phyloP scores from a whole-genome alignment of 2,888 invertebrate genomes.

The Anorthoa munda region DNA sequence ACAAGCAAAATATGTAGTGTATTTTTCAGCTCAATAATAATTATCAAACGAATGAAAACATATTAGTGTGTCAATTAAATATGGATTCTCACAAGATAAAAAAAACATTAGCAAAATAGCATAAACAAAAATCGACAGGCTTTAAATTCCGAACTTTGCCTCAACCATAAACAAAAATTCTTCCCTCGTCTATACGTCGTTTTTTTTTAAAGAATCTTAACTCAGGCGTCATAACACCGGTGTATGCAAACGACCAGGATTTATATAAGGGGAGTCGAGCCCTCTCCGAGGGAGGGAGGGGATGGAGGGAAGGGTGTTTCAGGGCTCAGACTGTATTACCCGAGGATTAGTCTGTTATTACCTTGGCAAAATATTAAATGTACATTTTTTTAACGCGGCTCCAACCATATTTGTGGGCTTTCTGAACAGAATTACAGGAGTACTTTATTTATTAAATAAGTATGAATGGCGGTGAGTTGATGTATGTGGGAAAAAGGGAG shows the following conservation, averaged over 20 bases:
- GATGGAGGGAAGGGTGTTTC: slow-evolving; percentile 33
- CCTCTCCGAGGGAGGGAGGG: slow-evolving; percentile 29
- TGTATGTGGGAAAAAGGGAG: background rate
- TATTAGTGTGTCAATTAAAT: no score
- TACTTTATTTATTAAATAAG: slow-evolving; percentile 47
- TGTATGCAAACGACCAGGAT: slow-evolving; percentile 73
- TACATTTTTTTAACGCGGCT: slow-evolving; percentile 55
- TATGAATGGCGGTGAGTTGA: slow-evolving; percentile 32
- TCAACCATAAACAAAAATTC: slow-evolving; percentile 16
- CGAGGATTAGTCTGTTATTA: slow-evolving; percentile 72
- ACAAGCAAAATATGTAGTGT: background rate
- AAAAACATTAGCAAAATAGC: background rate
- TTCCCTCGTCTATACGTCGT: slow-evolving; percentile 52
- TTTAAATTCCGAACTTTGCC: background rate
- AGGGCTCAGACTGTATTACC: slow-evolving; percentile 71
- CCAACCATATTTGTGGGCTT: slow-evolving; percentile 44
- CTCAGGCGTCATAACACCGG: slow-evolving; percentile 65
- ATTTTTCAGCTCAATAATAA: background rate
- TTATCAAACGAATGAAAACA: no score
- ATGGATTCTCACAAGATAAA: background rate
- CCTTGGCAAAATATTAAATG: slow-evolving; percentile 61
- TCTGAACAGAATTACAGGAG: slow-evolving; percentile 36
- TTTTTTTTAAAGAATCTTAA: slow-evolving; percentile 63
- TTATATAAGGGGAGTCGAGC: slow-evolving; percentile 58
- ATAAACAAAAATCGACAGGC: background rate